Conservation (phyloP, 2,113 vertebrate species). For the Emydura subglobosa region DNA sequence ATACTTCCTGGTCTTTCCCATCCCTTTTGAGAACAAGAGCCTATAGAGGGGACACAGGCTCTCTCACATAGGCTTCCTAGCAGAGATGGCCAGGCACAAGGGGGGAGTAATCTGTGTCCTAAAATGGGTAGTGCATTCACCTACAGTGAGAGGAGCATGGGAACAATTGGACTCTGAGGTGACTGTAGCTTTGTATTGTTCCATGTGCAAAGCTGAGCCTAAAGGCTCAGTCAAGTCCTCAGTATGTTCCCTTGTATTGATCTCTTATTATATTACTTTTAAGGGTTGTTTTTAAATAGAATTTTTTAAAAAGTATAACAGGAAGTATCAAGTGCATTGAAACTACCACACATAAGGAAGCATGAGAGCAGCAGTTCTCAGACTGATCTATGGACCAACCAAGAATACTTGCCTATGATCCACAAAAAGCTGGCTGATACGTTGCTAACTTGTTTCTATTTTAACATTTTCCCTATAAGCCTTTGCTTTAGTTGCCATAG, state of each 20-base stretch:
- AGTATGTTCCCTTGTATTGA: background rate
- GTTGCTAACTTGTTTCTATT: background rate
- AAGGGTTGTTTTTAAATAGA: background rate
- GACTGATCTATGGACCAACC: background rate
- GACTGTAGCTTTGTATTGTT: background rate
- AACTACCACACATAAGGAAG: background rate
- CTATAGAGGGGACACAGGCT: no score
- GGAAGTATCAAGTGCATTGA: background rate
- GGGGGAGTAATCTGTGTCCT: no score
- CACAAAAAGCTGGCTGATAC: background rate
- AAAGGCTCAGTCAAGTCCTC: background rate
- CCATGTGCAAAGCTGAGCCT: background rate
- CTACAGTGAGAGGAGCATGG: background rate
- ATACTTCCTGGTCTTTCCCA: no score
- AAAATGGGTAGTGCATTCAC: no score
- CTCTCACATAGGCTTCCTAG: no score
- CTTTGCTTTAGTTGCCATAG: constrained; percentile 48
- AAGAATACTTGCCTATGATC: background rate
- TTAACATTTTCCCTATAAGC: background rate
- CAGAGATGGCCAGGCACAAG: no score
- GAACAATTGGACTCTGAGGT: background rate
- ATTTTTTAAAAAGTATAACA: background rate
- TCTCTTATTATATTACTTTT: background rate
- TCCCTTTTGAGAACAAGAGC: no score
- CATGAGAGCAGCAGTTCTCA: background rate